phyloP scores from a whole-genome alignment of 2,797 vertebrate species.

The Neopelma chrysocephalum region DNA sequence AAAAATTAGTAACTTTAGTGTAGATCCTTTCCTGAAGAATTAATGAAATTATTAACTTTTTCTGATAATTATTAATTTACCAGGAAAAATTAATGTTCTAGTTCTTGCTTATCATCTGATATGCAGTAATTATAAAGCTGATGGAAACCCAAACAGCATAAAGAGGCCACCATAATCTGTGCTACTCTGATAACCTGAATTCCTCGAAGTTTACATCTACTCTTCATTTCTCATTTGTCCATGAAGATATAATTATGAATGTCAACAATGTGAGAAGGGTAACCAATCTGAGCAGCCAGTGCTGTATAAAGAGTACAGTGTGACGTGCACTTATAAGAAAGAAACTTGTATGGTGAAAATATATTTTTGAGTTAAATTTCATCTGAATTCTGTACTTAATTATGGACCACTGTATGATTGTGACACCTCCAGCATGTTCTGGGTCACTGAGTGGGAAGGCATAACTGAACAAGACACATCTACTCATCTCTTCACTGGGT shows the following conservation, averaged over 20 bases:
- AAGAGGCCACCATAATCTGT: background rate
- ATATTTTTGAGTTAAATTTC: background rate
- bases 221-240: background rate
- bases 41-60: background rate
- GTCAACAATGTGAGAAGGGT: background rate
- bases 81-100: background rate
- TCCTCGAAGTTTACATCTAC: background rate
- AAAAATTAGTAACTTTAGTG: background rate
- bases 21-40: background rate
- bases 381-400: background rate
- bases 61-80: background rate
- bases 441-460: background rate
- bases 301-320: background rate
- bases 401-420: accelerated
- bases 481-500: background rate
- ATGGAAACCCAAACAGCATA: background rate
- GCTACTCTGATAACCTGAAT: background rate
- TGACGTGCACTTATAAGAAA: background rate
- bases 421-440: background rate
- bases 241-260: background rate
- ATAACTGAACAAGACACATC: background rate
- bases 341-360: background rate
- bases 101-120: background rate
- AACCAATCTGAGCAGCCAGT: background rate
- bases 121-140: background rate